Percentiles rank a stretch among this genome's conserved stretches.
phyloP scores from a whole-genome alignment of 1,140 invertebrate species.

The Agrilus planipennis region DNA sequence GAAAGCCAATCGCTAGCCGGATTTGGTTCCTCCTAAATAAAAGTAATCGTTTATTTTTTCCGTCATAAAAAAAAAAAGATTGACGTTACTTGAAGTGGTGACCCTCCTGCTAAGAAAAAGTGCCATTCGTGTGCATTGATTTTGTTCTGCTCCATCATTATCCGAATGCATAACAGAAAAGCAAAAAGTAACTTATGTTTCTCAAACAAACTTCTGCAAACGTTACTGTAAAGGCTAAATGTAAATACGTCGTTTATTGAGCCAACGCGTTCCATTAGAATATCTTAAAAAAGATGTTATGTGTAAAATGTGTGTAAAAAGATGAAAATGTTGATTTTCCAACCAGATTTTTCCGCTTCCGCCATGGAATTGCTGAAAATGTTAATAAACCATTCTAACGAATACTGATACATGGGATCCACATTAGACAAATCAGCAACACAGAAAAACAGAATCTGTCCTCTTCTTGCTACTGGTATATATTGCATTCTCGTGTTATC shows the following conservation, averaged over 20 bases:
- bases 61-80: neutral
- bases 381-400: slow-evolving; percentile 60
- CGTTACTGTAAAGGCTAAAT: slow-evolving; percentile 52
- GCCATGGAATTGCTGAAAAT: slow-evolving; percentile 57
- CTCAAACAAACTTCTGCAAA: slow-evolving; percentile 62
- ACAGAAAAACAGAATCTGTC: slow-evolving; percentile 63
- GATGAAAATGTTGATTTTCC: neutral
- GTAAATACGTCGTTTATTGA: slow-evolving; percentile 58
- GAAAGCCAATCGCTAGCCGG: slow-evolving; percentile 49
- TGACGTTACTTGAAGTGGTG: slow-evolving; percentile 20
- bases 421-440: slow-evolving; percentile 55
- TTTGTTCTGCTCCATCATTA: slow-evolving; percentile 33
- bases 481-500: slow-evolving; percentile 55
- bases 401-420: slow-evolving; percentile 72
- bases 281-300: slow-evolving; percentile 35
- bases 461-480: slow-evolving; percentile 56
- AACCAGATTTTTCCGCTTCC: slow-evolving; percentile 45
- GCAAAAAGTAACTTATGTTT: slow-evolving; percentile 61
- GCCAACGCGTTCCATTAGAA: slow-evolving; percentile 46
- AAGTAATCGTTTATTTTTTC: neutral
- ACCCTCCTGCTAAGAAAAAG: slow-evolving; percentile 44
- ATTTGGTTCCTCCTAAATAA: slow-evolving; percentile 37
- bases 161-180: slow-evolving; percentile 42
- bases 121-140: slow-evolving; percentile 48
- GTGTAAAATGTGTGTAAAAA: neutral